phyloP scores from a whole-genome alignment of 2,113 vertebrate species.

The Girardinichthys multiradiatus region DNA sequence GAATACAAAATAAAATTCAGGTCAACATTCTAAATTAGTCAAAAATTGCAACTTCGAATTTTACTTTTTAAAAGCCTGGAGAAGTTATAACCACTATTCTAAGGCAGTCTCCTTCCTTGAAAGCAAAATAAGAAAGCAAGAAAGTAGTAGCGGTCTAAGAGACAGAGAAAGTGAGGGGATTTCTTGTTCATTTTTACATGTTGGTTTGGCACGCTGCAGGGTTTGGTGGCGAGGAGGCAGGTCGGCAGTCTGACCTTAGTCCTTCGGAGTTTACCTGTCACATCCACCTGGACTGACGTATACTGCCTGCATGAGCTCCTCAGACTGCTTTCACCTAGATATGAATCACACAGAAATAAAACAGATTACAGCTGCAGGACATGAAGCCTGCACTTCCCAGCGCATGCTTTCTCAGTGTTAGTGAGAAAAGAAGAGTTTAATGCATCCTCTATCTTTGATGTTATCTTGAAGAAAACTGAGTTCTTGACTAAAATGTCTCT shows the following conservation, averaged over 20 bases:
- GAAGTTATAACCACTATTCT: no score
- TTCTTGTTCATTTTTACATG: constrained; percentile 72
- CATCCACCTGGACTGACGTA: constrained; percentile 72
- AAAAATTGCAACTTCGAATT: no score
- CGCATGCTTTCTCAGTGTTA: not conserved
- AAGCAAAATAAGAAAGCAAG: no score
- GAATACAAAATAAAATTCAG: no score
- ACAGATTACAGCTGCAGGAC: not conserved
- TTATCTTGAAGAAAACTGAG: not conserved
- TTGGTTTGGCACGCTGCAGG: constrained; percentile 75
- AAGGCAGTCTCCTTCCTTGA: no score
- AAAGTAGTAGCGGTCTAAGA: not conserved
- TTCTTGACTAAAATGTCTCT: constrained; percentile 1
- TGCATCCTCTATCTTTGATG: not conserved
- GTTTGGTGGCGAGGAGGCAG: constrained; percentile 76
- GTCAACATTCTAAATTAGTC: no score
- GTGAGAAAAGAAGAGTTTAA: not conserved
- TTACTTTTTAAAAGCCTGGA: no score
- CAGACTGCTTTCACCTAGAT: constrained; percentile 44
- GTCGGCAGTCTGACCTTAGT: constrained; percentile 79
- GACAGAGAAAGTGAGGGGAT: not conserved
- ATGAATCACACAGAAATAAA: constrained; percentile 6
- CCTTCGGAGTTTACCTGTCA: constrained; percentile 78
- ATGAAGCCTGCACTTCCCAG: not conserved
- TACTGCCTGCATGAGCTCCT: not conserved